These are phyloP conservation scores for Platycheirus albimanus DNA, from an alignment of 2,888 invertebrate genomes.

Conservation along the genomic window DNA sequence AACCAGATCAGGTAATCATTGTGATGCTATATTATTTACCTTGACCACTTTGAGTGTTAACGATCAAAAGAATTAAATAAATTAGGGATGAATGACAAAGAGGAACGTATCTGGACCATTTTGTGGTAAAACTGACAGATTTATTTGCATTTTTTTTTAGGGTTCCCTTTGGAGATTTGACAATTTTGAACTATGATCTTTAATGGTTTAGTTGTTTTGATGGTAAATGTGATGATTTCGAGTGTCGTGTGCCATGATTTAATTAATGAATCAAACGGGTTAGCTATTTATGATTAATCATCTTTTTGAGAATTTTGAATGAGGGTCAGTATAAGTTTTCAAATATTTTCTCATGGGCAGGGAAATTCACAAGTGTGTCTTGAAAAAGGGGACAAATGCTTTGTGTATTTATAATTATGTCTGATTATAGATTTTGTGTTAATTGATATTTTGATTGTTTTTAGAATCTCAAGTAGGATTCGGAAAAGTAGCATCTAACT, in stretches of 20 bases:
- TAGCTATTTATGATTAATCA: constrained; percentile 58
- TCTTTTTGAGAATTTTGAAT: not conserved
- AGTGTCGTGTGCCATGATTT: constrained; percentile 14
- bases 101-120: constrained; percentile 52
- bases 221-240: constrained; percentile 53
- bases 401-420: no score
- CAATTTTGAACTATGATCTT: constrained; percentile 59
- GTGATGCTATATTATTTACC: constrained; percentile 42
- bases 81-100: constrained; percentile 47
- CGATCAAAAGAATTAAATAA: not conserved
- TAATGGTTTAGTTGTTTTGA: constrained; percentile 38
- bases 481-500: no score
- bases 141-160: constrained; percentile 21
- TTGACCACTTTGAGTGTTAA: constrained; percentile 37
- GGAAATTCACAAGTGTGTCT: not conserved
- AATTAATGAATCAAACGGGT: constrained; percentile 32
- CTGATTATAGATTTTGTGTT: no score
- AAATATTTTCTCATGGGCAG: no score
- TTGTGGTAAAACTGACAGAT: constrained; percentile 38
- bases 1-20: constrained; percentile 66
- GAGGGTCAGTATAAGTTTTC: not conserved
- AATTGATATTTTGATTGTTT: no score
- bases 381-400: not conserved
- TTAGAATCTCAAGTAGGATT: no score
- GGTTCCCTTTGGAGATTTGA: constrained; percentile 4